Percentiles rank a stretch among this genome's conserved stretches.
Evolutionary conservation across 2,888 invertebrate species (phyloP).

Genomic region (Saturnia pavonia): DNA sequence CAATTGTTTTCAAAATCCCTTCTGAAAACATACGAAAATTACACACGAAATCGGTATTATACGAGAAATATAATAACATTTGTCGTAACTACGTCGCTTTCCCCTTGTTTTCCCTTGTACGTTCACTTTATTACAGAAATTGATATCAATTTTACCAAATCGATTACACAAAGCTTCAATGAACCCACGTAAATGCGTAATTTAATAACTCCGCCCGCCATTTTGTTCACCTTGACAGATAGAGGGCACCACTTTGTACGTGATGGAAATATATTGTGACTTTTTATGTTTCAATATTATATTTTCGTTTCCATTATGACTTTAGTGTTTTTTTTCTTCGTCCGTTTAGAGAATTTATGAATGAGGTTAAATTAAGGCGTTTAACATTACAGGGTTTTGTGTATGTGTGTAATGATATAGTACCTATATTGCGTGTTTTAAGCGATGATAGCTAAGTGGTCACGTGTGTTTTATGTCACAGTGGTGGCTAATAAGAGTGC

Average conservation of each 20-base stretch:
- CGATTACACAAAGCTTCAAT: slow-evolving; percentile 42
- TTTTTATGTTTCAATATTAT: slow-evolving; percentile 5
- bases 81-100: neutral
- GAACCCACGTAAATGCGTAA: slow-evolving; percentile 40
- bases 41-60: neutral
- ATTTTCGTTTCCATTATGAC: slow-evolving; percentile 1
- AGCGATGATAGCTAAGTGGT: too few species aligned
- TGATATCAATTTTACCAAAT: slow-evolving; percentile 50
- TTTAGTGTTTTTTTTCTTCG: neutral
- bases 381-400: neutral
- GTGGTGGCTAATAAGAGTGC: too few species aligned
- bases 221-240: slow-evolving; percentile 36
- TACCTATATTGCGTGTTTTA: too few species aligned
- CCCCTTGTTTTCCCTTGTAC: slow-evolving; percentile 38
- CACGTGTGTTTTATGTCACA: too few species aligned
- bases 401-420: neutral
- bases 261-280: slow-evolving; percentile 7
- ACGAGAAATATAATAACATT: slow-evolving; percentile 6
- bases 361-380: neutral
- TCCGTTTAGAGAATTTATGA: neutral
- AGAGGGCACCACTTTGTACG: slow-evolving; percentile 22
- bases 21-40: neutral
- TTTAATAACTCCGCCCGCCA: slow-evolving; percentile 41
- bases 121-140: slow-evolving; percentile 42
- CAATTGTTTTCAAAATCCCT: neutral